Evolutionary conservation across 2,888 invertebrate species (phyloP), one percentile per base, ranked within the genome.

Genomic region (Drosophila fungiperda): DNA sequence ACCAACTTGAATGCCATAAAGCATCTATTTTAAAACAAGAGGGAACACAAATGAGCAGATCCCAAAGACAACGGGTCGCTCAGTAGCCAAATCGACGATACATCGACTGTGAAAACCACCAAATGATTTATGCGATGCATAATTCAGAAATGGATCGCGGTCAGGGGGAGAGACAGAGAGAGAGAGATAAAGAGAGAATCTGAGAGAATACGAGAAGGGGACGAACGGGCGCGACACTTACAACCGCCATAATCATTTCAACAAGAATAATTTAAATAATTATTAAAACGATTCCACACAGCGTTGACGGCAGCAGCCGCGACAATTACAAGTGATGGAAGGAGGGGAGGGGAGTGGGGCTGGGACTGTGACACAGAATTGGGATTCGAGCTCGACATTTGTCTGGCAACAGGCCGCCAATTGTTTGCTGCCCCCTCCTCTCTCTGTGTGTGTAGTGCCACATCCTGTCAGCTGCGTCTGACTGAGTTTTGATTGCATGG

Each of bases 251-350:
- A 88, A 88, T 88, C 79, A 88, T 88, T 90, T 89, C 90, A 91
- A 91, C 90, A 91, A 91, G 91, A 91, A 91, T 91, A 88, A 88
- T 89, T 87, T 87, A 87, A 87, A 89, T 89, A 89, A 88, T 86
- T 89, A 88, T 91, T 90, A 83, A 90, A 89, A 86, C 87, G 87
- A 89, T 89, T 84, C 83, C 80, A 86, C 64, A 57, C 82, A 83
- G 87, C 82, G 84, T 62, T 73, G 76, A 80, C 67, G 76, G 76
- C 76, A 72, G 79, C 77, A 73, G 75, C 81, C 70, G 62, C 84
- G 86, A 82, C 86, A 88, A 86, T 88, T 83, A 86, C 87, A 76
- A 76, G 69, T 70, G 71, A n/a, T 35, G 40, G 66, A 1, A 11
- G 12, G 1, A 23, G 35, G 35, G 4, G 38, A 8, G n/a, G 40